A percentile compares a stretch with the other conserved stretches of the same genome.
Conservation (phyloP, 1,140 invertebrate genomes). For the Akabosia matsudoensis region DNA sequence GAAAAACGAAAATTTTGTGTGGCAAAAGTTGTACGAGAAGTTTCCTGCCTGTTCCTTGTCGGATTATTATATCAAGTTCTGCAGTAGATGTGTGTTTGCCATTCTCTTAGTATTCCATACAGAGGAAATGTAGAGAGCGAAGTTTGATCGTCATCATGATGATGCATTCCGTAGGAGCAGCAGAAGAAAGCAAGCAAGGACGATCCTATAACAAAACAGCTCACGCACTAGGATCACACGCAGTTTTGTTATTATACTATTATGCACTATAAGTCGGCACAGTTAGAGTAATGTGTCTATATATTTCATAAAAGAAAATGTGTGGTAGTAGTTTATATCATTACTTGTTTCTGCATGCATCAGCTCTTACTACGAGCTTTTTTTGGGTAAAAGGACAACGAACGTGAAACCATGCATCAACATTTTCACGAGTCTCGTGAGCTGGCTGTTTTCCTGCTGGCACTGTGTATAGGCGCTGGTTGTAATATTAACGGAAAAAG, state of each 20-base stretch:
- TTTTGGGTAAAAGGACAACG: neutral
- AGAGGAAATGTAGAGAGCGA: neutral
- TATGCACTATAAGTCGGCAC: neutral
- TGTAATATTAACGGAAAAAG: no score
- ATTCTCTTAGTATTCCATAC: neutral
- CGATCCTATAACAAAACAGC: neutral
- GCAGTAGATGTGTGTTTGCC: neutral
- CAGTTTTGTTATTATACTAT: neutral
- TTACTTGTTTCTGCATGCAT: neutral
- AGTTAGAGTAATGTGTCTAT: neutral
- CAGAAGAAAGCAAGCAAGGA: neutral
- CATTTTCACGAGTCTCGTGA: neutral
- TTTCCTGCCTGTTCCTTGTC: neutral
- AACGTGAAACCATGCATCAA: neutral
- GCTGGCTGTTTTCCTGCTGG: neutral
- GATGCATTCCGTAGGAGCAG: neutral
- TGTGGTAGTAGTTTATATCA: neutral
- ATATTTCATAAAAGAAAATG: neutral
- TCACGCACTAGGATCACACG: neutral
- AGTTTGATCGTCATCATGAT: neutral
- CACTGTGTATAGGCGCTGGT: no score
- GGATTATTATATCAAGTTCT: conserved; percentile 21
- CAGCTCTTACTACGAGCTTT: neutral
- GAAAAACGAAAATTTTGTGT: no score
- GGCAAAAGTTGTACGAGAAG: neutral